Evolutionary conservation across 1,140 invertebrate species (phyloP).

Genomic region (Diachasmimorpha longicaudata): DNA sequence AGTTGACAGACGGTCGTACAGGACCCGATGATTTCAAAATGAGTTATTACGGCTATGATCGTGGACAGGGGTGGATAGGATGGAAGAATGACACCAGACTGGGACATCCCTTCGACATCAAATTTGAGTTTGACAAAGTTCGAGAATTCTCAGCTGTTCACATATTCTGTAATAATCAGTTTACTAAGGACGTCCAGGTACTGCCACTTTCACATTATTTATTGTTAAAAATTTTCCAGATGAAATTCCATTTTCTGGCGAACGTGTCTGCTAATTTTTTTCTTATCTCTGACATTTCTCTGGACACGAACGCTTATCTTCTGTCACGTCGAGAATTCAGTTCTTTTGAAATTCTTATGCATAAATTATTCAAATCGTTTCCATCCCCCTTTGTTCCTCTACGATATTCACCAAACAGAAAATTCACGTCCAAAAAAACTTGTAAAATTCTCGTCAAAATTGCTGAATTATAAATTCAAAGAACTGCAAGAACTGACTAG

Average conservation of each 20-base stretch:
- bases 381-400: too few species aligned
- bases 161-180: slow-evolving; percentile 83
- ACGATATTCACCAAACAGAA: too few species aligned
- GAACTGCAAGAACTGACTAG: too few species aligned
- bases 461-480: too few species aligned
- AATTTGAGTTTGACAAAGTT: slow-evolving; percentile 87
- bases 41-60: slow-evolving; percentile 67
- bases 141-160: slow-evolving; percentile 86
- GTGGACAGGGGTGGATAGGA: slow-evolving; percentile 85
- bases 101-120: slow-evolving; percentile 73
- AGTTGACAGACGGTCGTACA: slow-evolving; percentile 78
- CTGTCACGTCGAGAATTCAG: too few species aligned
- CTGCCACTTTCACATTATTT: slow-evolving; percentile 31
- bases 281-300: too few species aligned
- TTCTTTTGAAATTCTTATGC: too few species aligned
- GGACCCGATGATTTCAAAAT: slow-evolving; percentile 81
- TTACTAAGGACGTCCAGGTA: slow-evolving; percentile 81
- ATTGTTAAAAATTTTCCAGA: background rate
- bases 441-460: background rate
- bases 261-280: too few species aligned
- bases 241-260: too few species aligned
- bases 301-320: too few species aligned
- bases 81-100: slow-evolving; percentile 84
- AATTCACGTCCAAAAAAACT: background rate
- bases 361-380: too few species aligned